phyloP scores from a whole-genome alignment of 2,888 invertebrate genomes.

The Acanthococcus lagerstroemiae region DNA sequence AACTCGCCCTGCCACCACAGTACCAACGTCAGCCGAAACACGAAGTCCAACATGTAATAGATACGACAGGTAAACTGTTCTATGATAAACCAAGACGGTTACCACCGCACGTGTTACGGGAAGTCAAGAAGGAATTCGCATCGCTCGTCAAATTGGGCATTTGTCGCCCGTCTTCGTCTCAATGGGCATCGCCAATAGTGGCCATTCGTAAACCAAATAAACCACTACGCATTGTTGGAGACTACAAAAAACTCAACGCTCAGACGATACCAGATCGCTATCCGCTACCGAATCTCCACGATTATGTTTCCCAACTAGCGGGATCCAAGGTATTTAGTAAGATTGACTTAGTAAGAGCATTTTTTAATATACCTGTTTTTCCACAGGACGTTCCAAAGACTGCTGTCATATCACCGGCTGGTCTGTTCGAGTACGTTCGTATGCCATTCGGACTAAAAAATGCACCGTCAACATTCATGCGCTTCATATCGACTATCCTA shows the following conservation, averaged over 20 bases:
- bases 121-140: slow-evolving; percentile 39
- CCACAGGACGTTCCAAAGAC: background rate
- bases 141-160: slow-evolving; percentile 41
- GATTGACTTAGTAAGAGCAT: background rate
- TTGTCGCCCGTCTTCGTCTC: slow-evolving; percentile 36
- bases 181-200: slow-evolving; percentile 15
- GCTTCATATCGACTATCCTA: background rate
- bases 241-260: background rate
- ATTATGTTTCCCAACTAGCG: background rate
- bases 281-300: background rate
- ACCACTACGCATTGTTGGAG: background rate
- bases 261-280: background rate
- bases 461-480: background rate
- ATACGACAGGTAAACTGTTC: background rate
- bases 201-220: background rate
- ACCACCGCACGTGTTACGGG: slow-evolving; percentile 39
- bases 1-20: background rate
- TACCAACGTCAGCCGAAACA: background rate
- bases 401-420: background rate
- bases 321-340: background rate
- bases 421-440: background rate
- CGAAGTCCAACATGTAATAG: background rate
- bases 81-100: slow-evolving; percentile 10
- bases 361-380: background rate
- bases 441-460: slow-evolving; percentile 3